phyloP scores from a whole-genome alignment of 2,797 vertebrate species.

The Diceros bicornis region DNA sequence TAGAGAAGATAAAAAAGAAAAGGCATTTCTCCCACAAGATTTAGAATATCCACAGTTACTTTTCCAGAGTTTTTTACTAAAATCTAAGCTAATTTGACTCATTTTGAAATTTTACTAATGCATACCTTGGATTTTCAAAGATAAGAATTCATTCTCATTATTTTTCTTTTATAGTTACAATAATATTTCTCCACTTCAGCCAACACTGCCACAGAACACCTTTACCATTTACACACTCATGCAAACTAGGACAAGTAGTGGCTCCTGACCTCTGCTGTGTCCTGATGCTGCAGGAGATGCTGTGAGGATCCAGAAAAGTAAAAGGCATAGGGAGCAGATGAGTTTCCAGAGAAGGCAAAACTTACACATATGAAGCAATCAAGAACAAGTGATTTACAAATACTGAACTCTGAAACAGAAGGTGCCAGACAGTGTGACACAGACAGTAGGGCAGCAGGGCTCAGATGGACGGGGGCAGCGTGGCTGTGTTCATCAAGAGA shows the following conservation, averaged over 20 bases:
- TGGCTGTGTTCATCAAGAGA: constrained; percentile 68
- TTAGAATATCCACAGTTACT: constrained; percentile 14
- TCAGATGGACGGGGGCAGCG: not conserved
- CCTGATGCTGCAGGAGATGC: not conserved
- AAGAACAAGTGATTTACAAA: constrained; percentile 59
- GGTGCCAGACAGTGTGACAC: constrained; percentile 62
- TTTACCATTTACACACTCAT: not conserved
- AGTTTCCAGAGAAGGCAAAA: not conserved
- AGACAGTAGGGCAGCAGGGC: constrained; percentile 5
- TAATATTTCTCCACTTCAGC: not conserved
- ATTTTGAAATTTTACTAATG: constrained; percentile 61
- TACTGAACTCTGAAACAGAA: constrained; percentile 42
- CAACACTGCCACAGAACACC: not conserved
- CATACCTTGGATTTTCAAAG: constrained; percentile 28
- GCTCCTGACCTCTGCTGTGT: not conserved
- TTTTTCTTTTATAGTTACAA: not conserved
- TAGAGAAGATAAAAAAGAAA: not conserved
- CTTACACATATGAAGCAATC: not conserved
- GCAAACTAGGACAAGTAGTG: not conserved
- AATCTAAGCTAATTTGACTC: constrained; percentile 29
- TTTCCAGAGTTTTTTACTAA: constrained; percentile 36
- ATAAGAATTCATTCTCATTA: not conserved
- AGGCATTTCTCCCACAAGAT: not conserved
- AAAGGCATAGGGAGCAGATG: not conserved
- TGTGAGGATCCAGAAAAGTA: not conserved